These are phyloP conservation scores for Steinernema carpocapsae DNA, from an alignment of 2,888 invertebrate species.

Conservation along the genomic window DNA sequence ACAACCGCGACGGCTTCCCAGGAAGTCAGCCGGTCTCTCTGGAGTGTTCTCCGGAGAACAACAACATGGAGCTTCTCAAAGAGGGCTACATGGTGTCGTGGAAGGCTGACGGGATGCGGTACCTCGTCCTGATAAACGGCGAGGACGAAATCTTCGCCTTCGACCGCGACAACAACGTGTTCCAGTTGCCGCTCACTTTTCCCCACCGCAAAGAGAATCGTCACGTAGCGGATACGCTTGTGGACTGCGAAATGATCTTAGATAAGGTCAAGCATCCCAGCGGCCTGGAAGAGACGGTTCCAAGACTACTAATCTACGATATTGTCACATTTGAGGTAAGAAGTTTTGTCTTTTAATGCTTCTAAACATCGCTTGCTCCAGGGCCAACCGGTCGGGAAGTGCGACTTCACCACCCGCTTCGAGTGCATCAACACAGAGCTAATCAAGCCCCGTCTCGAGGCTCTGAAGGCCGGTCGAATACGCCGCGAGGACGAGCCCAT, in stretches of 20 bases:
- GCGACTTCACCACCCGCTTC: constrained; percentile 81
- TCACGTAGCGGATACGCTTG: constrained; percentile 54
- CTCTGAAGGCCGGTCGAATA: constrained; percentile 74
- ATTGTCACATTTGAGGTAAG: constrained; percentile 80
- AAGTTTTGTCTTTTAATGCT: too few relatives aligned
- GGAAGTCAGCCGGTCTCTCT: constrained; percentile 97
- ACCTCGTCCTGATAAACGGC: constrained; percentile 92
- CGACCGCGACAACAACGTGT: constrained; percentile 92
- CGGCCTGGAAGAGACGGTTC: constrained; percentile 74
- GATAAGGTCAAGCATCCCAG: constrained; percentile 72
- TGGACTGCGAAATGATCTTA: constrained; percentile 67
- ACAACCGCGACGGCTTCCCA: constrained; percentile 80
- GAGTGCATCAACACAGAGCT: constrained; percentile 77
- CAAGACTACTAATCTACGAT: constrained; percentile 92
- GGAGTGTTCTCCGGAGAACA: constrained; percentile 73
- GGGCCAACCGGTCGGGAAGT: constrained; percentile 79
- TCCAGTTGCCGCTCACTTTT: constrained; percentile 81
- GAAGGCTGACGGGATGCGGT: constrained; percentile 98
- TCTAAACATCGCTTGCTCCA: constrained; percentile 47
- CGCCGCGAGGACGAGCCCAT: constrained; percentile 50
- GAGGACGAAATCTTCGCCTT: constrained; percentile 86
- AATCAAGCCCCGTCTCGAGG: constrained; percentile 75
- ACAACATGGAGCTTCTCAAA: constrained; percentile 79
- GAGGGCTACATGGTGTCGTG: constrained; percentile 94
- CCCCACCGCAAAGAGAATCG: constrained; percentile 75